Percentiles rank a stretch among this genome's conserved stretches.
Evolutionary conservation across 2,888 invertebrate genomes (phyloP).

Genomic region (Hymenopus coronatus): DNA sequence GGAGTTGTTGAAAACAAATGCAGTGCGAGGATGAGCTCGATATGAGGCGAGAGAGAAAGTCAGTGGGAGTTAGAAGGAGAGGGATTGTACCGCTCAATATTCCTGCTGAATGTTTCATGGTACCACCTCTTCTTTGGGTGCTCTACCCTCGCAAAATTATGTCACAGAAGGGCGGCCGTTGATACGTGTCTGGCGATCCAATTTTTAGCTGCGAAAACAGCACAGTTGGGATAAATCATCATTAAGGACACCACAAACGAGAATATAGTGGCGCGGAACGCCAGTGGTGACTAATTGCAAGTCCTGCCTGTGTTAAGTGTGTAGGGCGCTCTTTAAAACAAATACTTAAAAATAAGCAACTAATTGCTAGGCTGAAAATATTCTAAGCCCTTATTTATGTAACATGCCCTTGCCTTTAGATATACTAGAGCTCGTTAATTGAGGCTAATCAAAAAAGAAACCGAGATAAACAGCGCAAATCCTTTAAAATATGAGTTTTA

Average conservation of each 20-base stretch:
- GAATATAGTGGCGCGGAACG: neutral
- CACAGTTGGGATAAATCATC: neutral
- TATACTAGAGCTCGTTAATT: too few relatives aligned
- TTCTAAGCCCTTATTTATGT: too few relatives aligned
- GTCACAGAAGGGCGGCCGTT: neutral
- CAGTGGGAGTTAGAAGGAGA: neutral
- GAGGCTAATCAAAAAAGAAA: too few relatives aligned
- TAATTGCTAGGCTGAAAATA: too few relatives aligned
- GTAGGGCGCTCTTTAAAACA: too few relatives aligned
- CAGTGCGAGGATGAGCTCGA: neutral
- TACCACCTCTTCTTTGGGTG: neutral
- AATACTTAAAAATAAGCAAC: too few relatives aligned
- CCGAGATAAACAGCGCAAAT: too few relatives aligned
- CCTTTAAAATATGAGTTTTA: too few relatives aligned
- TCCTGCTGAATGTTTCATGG: neutral
- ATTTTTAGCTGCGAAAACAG: neutral
- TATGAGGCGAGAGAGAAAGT: neutral
- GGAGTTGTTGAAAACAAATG: neutral
- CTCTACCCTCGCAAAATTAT: neutral
- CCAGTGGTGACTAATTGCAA: neutral
- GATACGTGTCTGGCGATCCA: neutral
- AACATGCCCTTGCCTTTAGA: too few relatives aligned
- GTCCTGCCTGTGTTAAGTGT: too few relatives aligned
- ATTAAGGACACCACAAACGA: neutral
- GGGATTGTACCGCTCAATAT: neutral